Base-by-base conservation (phyloP, 2,113 vertebrate genomes). In the Pheucticus melanocephalus region DNA sequence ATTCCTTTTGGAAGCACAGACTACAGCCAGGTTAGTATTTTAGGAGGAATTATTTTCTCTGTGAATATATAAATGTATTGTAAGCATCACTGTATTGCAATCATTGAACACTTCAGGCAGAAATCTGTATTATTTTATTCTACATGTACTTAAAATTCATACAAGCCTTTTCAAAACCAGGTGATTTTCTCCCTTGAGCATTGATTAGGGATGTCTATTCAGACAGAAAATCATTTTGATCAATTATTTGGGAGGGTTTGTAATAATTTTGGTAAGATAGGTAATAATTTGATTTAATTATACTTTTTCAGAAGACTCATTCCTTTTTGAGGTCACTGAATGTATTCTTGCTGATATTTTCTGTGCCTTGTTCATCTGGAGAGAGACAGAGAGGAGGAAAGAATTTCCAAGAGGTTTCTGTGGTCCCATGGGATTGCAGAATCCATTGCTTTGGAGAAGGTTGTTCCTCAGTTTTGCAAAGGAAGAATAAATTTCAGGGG, bases 31-130 rank as follows among this genome's bases (percentile, higher is more conserved):
- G 47, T 80, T 50, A 4, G 42, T 40, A 5, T 48, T 86, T 81
- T 13, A 51, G 47, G 56, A 1, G 1, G 22, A 44, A 25, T 54
- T 12, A 4, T 64, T 69, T 73, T 25, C 65, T 64, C 69, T 61
- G 48, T 22, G 70, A 76, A 22, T 23, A 15, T 2, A 3, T 28
- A n/a, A 15, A 66, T 75, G 39, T 40, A 6, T 45, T 64, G 20
- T 27, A 21, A 48, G 22, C 9, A 2, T 30, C 2, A 2, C 17
- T 28, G 9, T 27, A 6, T 30, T 28, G 48, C n/a, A 12, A 1
- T 63, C 66, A 50, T 2, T 54, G 44, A 86, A 33, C 10, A 5
- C 5, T 33, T 54, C 50, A 39, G 28, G 31, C 25, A 75, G 39
- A 56, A 81, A 20, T 51, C 8, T 54, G 12, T 39, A 2, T 40